A percentile compares a stretch with the other conserved stretches of the same genome.
phyloP scores from a whole-genome alignment of 1,140 invertebrate species.

The Elymnias hypermnestra region DNA sequence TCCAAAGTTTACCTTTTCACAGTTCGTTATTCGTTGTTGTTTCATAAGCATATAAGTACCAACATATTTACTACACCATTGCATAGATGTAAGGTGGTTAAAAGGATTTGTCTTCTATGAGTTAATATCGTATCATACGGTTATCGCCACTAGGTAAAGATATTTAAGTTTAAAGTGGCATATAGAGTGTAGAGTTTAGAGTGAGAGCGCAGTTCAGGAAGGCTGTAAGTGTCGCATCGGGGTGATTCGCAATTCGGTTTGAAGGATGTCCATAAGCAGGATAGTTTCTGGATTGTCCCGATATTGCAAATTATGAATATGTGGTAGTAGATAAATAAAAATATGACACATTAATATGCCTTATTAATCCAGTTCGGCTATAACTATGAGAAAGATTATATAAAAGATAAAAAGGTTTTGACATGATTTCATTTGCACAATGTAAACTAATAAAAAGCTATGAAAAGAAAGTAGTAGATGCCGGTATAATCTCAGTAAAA shows the following conservation, averaged over 20 bases:
- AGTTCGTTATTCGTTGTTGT: slow-evolving; percentile 55
- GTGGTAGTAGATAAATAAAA: no score
- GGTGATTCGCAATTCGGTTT: slow-evolving; percentile 37
- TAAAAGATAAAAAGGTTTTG: no score
- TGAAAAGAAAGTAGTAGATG: no score
- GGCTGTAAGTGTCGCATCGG: slow-evolving; percentile 31
- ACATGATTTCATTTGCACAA: no score
- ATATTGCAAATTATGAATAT: no score
- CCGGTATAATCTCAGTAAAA: no score
- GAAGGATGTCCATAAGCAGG: background rate
- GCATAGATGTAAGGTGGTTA: slow-evolving; percentile 31
- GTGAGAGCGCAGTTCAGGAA: slow-evolving; percentile 14
- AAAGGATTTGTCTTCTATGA: slow-evolving; percentile 5
- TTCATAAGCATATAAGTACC: slow-evolving; percentile 39
- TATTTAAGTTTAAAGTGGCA: slow-evolving; percentile 22
- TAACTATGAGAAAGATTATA: no score
- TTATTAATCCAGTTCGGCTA: no score
- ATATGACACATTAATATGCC: no score
- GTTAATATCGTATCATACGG: slow-evolving; percentile 5
- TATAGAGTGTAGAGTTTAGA: slow-evolving; percentile 12
- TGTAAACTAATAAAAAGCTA: no score
- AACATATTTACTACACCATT: slow-evolving; percentile 43
- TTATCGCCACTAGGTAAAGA: slow-evolving; percentile 15
- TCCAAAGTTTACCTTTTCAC: slow-evolving; percentile 43
- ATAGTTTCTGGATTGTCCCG: background rate